phyloP scores from a whole-genome alignment of 2,888 invertebrate species.

The Eilema depressum region DNA sequence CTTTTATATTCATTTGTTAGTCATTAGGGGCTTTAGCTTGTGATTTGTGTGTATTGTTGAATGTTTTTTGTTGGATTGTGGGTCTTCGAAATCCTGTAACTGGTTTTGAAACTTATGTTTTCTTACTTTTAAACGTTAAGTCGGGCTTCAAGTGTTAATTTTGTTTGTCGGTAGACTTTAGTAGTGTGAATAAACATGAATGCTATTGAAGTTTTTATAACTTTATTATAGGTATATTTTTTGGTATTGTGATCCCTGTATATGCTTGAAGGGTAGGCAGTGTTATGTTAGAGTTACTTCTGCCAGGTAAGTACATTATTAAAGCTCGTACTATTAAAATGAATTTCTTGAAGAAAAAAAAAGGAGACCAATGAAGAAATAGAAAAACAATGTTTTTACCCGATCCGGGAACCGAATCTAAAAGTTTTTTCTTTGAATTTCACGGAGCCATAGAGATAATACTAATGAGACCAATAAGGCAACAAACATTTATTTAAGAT shows the following conservation, averaged over 20 bases:
- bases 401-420: too few species aligned
- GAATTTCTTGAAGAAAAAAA: too few species aligned
- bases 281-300: not conserved
- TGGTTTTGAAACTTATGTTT: slow-evolving; percentile 4
- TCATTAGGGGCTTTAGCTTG: slow-evolving; percentile 39
- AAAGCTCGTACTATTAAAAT: too few species aligned
- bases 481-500: not conserved
- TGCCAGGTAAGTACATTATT: not conserved
- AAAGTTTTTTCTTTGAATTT: too few species aligned
- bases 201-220: not conserved
- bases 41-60: slow-evolving; percentile 38
- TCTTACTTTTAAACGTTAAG: not conserved
- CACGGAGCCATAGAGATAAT: too few species aligned
- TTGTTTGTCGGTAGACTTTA: not conserved
- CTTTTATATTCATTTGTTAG: slow-evolving; percentile 44
- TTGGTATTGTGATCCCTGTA: not conserved
- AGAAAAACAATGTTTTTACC: too few species aligned
- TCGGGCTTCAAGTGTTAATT: not conserved
- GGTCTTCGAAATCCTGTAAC: slow-evolving; percentile 14
- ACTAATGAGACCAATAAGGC: not conserved
- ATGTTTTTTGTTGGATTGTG: slow-evolving; percentile 18
- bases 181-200: not conserved
- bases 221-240: too few species aligned
- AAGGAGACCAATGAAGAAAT: too few species aligned
- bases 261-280: not conserved